Base-by-base conservation (phyloP, 1,140 invertebrate species). In the Panagrolaimus sp. region DNA sequence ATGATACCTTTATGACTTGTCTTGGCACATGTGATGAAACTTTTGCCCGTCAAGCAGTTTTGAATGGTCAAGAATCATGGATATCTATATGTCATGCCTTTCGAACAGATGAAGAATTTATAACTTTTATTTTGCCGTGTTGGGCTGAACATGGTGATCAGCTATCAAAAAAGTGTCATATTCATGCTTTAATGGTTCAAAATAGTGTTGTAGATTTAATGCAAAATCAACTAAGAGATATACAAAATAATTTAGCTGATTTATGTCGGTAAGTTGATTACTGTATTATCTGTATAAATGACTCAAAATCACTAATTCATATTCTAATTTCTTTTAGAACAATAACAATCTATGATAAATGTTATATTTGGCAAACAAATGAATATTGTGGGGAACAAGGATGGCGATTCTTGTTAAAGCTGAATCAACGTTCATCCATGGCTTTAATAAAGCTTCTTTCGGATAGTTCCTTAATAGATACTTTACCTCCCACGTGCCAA, bases 161-260 rank as follows among this genome's bases (percentile, higher is more conserved):
- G 9, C 63, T 73, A 38, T 70, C 72, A 1, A 44, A 31, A 14
- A 48, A 73, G 25, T 73, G 72, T 42, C 71, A 73, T 46, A 70
- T 73, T 23, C 67, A 73, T 61, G 72, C 72, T 7, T 66, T 67
- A n/a, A 73, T 73, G 72, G 65, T 73, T 2, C 72, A 73, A 62
- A 73, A 73, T 51, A 70, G 71, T 27, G 63, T 75, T 13, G 16
- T 75, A 25, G 72, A 73, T 65, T 53, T 73, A 31, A 66, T 73
- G 45, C 72, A 75, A 61, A 61, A 75, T 43, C 74, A 73, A 16
- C 25, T 68, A n/a, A 38, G 51, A 43, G 43, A 57, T 27, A 63
- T 68, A 20, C 53, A 68, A 13, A 62, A 68, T n/a, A 63, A 68
- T 25, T 45, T 68, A 27, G 46, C 67, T 13, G 57, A 68, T 48